Conservation (phyloP, 2,113 vertebrate species). For the Poeciliopsis prolifica region DNA sequence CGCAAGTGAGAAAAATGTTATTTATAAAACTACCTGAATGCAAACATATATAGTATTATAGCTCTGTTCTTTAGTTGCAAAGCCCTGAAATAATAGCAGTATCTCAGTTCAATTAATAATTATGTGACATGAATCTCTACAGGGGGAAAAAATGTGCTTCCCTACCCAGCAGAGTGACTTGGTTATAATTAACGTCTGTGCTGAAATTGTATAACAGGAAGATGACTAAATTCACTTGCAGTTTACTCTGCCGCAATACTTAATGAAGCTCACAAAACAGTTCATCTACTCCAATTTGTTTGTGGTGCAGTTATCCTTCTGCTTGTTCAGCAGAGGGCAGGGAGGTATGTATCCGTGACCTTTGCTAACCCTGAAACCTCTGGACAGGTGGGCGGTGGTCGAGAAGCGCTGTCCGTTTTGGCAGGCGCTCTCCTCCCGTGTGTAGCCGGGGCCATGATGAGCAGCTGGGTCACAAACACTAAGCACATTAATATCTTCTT, state of each 20-base stretch:
- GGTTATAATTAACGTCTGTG: slow-evolving; percentile 64
- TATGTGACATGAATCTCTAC: slow-evolving; percentile 51
- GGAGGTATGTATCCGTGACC: slow-evolving; percentile 81
- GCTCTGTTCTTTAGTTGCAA: slow-evolving; percentile 4
- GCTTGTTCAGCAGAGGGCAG: slow-evolving; percentile 70
- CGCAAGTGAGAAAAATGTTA: slow-evolving; percentile 9
- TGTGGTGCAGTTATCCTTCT: slow-evolving; percentile 38
- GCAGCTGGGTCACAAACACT: slow-evolving; percentile 99
- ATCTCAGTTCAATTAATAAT: slow-evolving; percentile 61
- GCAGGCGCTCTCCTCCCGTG: slow-evolving; percentile 88
- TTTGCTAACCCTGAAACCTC: slow-evolving; percentile 89
- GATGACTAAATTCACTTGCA: slow-evolving; percentile 29
- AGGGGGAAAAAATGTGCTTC: slow-evolving; percentile 48
- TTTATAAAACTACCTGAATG: slow-evolving; percentile 25
- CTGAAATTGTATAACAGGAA: slow-evolving; percentile 49
- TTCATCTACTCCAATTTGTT: slow-evolving; percentile 63
- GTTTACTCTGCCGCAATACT: slow-evolving; percentile 9
- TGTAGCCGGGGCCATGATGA: slow-evolving; percentile 97
- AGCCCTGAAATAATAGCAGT: slow-evolving; percentile 45
- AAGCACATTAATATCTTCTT: slow-evolving; percentile 99
- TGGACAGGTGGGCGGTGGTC: slow-evolving; percentile 76
- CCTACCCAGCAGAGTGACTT: slow-evolving; percentile 49
- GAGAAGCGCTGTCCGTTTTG: slow-evolving; percentile 87
- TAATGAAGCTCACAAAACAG: slow-evolving; percentile 27
- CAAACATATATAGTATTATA: slow-evolving; percentile 18